phyloP scores from a whole-genome alignment of 1,140 invertebrate species.

The Drosophila guanche region DNA sequence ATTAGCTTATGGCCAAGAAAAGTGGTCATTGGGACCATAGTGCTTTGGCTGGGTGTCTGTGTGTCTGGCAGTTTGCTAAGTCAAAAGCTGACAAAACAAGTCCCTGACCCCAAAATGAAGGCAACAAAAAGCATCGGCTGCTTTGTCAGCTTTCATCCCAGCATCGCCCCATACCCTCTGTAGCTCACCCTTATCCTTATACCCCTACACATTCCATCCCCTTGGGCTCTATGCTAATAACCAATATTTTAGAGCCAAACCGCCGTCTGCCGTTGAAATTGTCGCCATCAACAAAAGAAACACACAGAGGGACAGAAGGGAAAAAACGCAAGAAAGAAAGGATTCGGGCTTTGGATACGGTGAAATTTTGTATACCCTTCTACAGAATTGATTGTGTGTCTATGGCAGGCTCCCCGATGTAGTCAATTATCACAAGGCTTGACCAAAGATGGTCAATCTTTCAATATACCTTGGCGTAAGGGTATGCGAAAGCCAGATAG shows the following conservation, averaged over 20 bases:
- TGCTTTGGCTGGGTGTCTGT: constrained; percentile 13
- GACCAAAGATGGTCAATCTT: too few species aligned
- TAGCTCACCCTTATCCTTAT: not conserved
- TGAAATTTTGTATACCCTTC: too few species aligned
- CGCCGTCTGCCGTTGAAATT: constrained; percentile 62
- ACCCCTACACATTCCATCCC: not conserved
- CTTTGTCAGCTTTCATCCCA: constrained; percentile 65
- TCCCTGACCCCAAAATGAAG: constrained; percentile 78
- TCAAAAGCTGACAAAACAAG: constrained; percentile 72
- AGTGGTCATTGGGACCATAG: too few species aligned
- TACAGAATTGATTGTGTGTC: too few species aligned
- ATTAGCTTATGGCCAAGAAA: too few species aligned
- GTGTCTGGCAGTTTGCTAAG: constrained; percentile 52
- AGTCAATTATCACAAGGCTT: too few species aligned
- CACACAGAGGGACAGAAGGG: constrained; percentile 2
- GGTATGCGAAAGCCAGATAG: constrained; percentile 9
- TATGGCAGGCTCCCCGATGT: too few species aligned
- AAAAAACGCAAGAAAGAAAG: constrained; percentile 10
- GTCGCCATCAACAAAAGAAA: constrained; percentile 55
- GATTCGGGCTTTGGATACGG: not conserved
- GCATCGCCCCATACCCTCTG: not conserved
- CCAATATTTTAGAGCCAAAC: constrained; percentile 73
- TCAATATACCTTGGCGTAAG: too few species aligned
- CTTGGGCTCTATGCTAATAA: constrained; percentile 65
- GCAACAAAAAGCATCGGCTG: constrained; percentile 71